Percentiles rank a stretch among this genome's conserved stretches.
Conservation (phyloP, 2,113 vertebrate species). For the Phrynosoma blainvillii region DNA sequence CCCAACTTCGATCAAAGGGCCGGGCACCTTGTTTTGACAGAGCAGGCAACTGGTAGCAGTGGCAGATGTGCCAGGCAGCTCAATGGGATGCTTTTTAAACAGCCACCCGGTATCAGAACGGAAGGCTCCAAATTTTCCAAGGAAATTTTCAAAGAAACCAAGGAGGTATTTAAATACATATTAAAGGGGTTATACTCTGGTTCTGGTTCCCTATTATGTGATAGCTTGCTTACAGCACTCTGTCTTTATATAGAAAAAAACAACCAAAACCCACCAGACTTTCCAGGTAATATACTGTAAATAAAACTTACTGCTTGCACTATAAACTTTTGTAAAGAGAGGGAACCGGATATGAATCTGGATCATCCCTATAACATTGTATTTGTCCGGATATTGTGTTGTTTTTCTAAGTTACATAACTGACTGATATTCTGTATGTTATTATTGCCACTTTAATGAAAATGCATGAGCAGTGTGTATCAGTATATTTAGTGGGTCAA, state of each 20-base stretch:
- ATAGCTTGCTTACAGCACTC: not conserved
- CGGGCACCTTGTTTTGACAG: no score
- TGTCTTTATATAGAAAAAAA: not conserved
- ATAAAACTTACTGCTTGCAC: accelerated
- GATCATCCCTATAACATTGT: not conserved
- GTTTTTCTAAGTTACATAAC: not conserved
- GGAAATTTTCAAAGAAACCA: no score
- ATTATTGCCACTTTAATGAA: not conserved
- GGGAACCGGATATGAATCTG: not conserved
- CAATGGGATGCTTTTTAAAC: no score
- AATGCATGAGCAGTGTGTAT: not conserved
- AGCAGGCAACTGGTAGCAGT: no score
- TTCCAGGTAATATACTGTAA: accelerated
- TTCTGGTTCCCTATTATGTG: not conserved
- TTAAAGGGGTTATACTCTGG: no score
- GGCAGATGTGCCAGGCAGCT: no score
- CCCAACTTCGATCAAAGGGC: no score
- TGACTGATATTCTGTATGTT: not conserved
- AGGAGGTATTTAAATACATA: no score
- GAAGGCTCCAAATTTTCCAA: no score
- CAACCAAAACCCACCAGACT: no score
- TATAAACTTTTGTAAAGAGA: accelerated
- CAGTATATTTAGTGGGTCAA: not conserved
- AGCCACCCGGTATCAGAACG: no score
- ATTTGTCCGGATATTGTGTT: not conserved